Percentiles rank a stretch among this genome's conserved stretches.
Conservation (phyloP, 2,888 invertebrate genomes). For the Lycaena phlaeas region DNA sequence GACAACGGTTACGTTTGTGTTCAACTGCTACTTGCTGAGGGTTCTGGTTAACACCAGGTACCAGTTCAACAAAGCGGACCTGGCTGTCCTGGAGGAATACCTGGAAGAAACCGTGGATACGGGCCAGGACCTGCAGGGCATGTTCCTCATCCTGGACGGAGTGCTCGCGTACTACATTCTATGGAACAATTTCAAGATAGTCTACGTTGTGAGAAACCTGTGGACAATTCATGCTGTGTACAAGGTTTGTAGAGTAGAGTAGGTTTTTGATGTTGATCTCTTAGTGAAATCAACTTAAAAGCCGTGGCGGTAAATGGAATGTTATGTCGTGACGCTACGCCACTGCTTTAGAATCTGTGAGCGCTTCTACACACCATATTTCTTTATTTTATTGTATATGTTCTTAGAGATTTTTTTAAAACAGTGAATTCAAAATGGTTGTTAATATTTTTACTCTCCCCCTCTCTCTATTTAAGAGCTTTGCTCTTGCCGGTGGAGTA, state of each 20-base stretch:
- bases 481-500: too few relatives aligned
- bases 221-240: constrained; percentile 16
- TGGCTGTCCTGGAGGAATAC: constrained; percentile 7
- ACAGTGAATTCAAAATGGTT: too few relatives aligned
- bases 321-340: too few relatives aligned
- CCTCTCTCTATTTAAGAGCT: too few relatives aligned
- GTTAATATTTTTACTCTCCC: too few relatives aligned
- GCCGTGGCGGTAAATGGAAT: too few relatives aligned
- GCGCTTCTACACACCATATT: too few relatives aligned
- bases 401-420: too few relatives aligned
- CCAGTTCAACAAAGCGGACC: neutral
- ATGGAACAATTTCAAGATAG: constrained; percentile 14
- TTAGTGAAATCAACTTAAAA: too few relatives aligned
- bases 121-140: neutral
- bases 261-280: too few relatives aligned
- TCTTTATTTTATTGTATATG: too few relatives aligned
- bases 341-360: too few relatives aligned
- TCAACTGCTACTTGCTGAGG: constrained; percentile 10
- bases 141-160: constrained; percentile 7
- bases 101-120: constrained; percentile 5
- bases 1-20: neutral
- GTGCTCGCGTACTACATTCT: constrained; percentile 11
- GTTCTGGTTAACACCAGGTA: neutral
- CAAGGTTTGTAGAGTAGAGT: constrained; percentile 15
- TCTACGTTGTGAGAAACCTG: constrained; percentile 11